phyloP scores from a whole-genome alignment of 2,888 invertebrate genomes.

The Clepsis dumicolana region DNA sequence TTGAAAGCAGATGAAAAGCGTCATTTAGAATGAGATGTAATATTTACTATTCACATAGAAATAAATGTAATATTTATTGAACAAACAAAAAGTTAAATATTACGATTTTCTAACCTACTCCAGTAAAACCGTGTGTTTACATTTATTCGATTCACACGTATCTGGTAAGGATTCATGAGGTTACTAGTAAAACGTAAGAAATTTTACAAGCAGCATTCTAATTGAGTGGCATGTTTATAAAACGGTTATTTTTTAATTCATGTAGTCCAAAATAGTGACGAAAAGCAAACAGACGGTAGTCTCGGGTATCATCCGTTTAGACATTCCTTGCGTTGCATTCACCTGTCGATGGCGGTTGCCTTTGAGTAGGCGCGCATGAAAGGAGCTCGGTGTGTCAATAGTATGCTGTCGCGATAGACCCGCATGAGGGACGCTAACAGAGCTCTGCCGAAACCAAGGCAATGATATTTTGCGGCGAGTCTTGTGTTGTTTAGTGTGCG shows the following conservation, averaged over 20 bases:
- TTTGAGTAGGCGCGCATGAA: conserved; percentile 91
- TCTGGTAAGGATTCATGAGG: conserved; percentile 4
- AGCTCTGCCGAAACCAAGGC: conserved; percentile 95
- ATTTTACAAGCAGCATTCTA: neutral
- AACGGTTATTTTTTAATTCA: neutral
- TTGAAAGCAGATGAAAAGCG: conserved; percentile 29
- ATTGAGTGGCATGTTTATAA: conserved; percentile 7
- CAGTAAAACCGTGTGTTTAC: conserved; percentile 9
- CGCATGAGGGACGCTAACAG: conserved; percentile 90
- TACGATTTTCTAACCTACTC: conserved; percentile 1
- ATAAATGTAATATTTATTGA: conserved; percentile 2
- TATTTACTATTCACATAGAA: conserved; percentile 14
- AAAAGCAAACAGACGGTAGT: conserved; percentile 38
- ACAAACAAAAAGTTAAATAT: conserved; percentile 8
- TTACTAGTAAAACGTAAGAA: conserved; percentile 10
- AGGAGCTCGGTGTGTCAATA: conserved; percentile 95
- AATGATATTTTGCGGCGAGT: conserved; percentile 94
- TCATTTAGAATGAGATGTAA: conserved; percentile 24
- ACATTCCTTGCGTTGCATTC: conserved; percentile 56
- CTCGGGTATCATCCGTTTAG: conserved; percentile 41
- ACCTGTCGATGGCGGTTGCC: conserved; percentile 87
- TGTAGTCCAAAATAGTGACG: conserved; percentile 6
- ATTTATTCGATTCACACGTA: neutral
- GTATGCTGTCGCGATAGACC: conserved; percentile 94
- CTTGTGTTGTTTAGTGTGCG: conserved; percentile 86